phyloP scores from a whole-genome alignment of 2,888 invertebrate species.

The Drosophila phalerata region DNA sequence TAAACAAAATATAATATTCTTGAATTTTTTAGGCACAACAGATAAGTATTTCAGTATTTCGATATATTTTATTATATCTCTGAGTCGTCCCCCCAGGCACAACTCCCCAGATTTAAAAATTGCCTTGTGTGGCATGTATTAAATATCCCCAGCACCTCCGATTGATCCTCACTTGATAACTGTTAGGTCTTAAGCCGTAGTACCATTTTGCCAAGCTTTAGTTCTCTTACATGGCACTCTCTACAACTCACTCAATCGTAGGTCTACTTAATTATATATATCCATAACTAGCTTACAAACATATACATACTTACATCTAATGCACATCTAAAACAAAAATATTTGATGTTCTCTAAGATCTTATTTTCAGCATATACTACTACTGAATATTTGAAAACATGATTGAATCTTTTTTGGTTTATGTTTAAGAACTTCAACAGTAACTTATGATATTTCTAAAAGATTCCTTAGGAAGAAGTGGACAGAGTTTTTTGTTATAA shows the following conservation, averaged over 20 bases:
- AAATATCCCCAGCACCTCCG: conserved; percentile 31
- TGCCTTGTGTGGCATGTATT: conserved; percentile 46
- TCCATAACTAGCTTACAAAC: conserved; percentile 45
- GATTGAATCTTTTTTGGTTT: no score
- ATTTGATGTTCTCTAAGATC: conserved; percentile 12
- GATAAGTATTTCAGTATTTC: conserved; percentile 64
- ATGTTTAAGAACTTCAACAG: no score
- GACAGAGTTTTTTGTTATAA: no score
- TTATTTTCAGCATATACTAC: conserved; percentile 35
- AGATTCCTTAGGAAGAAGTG: no score
- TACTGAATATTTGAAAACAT: background rate
- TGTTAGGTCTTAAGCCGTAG: conserved; percentile 20
- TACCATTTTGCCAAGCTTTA: conserved; percentile 14
- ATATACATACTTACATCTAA: conserved; percentile 29
- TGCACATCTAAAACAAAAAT: conserved; percentile 21
- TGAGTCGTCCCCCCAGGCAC: conserved; percentile 33
- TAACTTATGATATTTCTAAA: no score
- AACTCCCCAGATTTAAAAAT: background rate
- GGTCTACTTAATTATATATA: conserved; percentile 34
- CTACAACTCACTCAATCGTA: conserved; percentile 33
- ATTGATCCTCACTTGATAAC: conserved; percentile 13
- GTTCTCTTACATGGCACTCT: conserved; percentile 50
- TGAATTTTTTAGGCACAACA: conserved; percentile 53
- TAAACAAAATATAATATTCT: conserved; percentile 39
- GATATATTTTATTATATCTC: conserved; percentile 33